phyloP scores from a whole-genome alignment of 2,113 vertebrate genomes.

The Anhinga rufa region DNA sequence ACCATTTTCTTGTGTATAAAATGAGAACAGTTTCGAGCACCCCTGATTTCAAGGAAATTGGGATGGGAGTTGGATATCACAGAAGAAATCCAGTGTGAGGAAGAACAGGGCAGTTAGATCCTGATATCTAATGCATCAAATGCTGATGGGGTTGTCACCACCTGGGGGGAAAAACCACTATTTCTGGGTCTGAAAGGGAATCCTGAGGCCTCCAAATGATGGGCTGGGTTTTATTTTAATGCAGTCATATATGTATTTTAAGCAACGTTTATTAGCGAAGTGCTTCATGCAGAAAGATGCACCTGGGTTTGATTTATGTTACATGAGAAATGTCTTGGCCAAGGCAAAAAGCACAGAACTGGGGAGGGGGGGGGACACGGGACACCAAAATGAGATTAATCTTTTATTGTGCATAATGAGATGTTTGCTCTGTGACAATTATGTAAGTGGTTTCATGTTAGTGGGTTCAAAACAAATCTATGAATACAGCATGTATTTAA shows the following conservation, averaged over 20 bases:
- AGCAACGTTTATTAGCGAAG: not conserved
- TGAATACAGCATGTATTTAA: not conserved
- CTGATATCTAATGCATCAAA: not conserved
- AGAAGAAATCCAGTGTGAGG: not conserved
- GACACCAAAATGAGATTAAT: not conserved
- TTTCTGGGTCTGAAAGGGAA: not conserved
- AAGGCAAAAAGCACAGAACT: not conserved
- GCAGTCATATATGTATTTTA: not conserved
- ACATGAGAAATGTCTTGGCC: not conserved
- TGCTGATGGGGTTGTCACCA: not conserved
- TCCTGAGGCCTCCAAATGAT: not conserved
- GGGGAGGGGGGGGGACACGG: too few species aligned
- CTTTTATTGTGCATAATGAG: not conserved
- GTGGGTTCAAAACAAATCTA: not conserved
- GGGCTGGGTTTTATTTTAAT: not conserved
- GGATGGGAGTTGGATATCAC: too few species aligned
- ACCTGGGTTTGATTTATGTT: slow-evolving; percentile 2
- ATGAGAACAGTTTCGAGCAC: not conserved
- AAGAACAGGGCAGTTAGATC: not conserved
- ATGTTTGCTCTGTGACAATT: not conserved
- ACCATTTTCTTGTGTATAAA: not conserved
- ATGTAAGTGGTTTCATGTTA: not conserved
- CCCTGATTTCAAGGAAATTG: not conserved
- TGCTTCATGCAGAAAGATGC: not conserved
- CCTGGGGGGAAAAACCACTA: not conserved